A percentile compares a stretch with the other conserved stretches of the same genome.
Evolutionary conservation across 2,888 invertebrate species (phyloP).

Genomic region (Slavum lentiscoides): DNA sequence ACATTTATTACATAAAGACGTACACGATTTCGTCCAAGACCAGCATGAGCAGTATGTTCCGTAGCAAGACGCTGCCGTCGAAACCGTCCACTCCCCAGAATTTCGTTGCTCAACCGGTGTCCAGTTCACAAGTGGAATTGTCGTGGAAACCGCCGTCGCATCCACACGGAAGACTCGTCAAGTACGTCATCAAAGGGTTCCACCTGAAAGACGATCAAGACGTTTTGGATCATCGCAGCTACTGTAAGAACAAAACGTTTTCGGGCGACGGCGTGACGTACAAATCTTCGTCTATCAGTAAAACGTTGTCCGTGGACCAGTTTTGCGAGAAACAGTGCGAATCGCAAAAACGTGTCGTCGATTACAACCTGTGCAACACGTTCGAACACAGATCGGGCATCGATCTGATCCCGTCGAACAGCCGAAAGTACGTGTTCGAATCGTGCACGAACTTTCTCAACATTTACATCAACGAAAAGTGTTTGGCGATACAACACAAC

Average conservation of each 20-base stretch:
- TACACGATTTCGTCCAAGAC: constrained; percentile 62
- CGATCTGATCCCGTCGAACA: constrained; percentile 14
- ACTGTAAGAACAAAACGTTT: constrained; percentile 56
- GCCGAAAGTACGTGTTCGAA: constrained; percentile 27
- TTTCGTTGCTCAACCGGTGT: constrained; percentile 59
- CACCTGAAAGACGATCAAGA: constrained; percentile 58
- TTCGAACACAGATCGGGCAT: constrained; percentile 32
- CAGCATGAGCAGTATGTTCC: constrained; percentile 62
- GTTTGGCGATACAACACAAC: constrained; percentile 12
- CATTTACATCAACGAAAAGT: constrained; percentile 19
- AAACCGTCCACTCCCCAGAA: constrained; percentile 60
- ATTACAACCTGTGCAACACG: constrained; percentile 19
- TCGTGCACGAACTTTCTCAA: constrained; percentile 35
- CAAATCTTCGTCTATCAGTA: neutral
- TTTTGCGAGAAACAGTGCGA: constrained; percentile 17
- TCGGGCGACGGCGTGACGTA: neutral
- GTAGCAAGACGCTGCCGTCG: constrained; percentile 62
- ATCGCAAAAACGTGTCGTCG: constrained; percentile 1
- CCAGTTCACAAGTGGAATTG: constrained; percentile 62
- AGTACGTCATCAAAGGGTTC: constrained; percentile 62
- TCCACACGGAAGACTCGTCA: constrained; percentile 66
- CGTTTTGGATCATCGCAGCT: constrained; percentile 57
- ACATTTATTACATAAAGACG: constrained; percentile 75
- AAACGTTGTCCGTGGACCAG: neutral
- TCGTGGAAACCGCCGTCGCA: constrained; percentile 67